Base-by-base conservation (phyloP, 1,140 invertebrate genomes). In the Pogonomyrmex californicus region DNA sequence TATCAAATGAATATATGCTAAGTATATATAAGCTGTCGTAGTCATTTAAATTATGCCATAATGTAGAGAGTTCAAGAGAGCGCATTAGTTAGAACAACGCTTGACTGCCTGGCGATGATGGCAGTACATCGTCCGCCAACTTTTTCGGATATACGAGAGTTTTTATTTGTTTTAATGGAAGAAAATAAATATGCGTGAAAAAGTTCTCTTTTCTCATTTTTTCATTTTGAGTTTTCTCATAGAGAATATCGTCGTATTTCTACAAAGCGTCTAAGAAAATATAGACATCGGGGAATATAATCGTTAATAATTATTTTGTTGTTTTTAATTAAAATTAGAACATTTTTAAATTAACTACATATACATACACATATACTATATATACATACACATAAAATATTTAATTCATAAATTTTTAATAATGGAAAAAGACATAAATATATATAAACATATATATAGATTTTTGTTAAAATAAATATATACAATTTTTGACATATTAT, bases 81-180 rank as follows among this genome's bases (percentile, higher is more conserved):
- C 44, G 68, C 33, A 38, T 83, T 83, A 75, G 54, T 83, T 83
- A 83, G 73, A 73, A 83, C 54, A 44, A 41, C 23, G 41, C 66
- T 73, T 33, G 66, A 73, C 79, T 58, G 54, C 41, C 79, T 60
- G 79, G 79, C 68, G 68, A 83, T 75, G 79, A 83, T 60, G 79
- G 68, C 68, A 56, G 65, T 70, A 70, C 51, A 56, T 81, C 78
- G 44, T 47, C 36, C 49, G 12, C 30, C 2, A 83, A 83, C 79
- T 83, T 83, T 83, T 47, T 60, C 12, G 41, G 12, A 83, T 83
- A 75, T 83, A 83, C 10, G 79, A 60, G 79, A 83, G 41, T 83
- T 83, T 60, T 83, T 75, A 68, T 60, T 54, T 30, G 68, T 73
- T 73, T 83, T 83, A 83, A 83, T 60, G 41, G 68, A 30, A 10